Evolutionary conservation across 2,113 vertebrate genomes (phyloP).

Genomic region (Spea bombifrons): DNA sequence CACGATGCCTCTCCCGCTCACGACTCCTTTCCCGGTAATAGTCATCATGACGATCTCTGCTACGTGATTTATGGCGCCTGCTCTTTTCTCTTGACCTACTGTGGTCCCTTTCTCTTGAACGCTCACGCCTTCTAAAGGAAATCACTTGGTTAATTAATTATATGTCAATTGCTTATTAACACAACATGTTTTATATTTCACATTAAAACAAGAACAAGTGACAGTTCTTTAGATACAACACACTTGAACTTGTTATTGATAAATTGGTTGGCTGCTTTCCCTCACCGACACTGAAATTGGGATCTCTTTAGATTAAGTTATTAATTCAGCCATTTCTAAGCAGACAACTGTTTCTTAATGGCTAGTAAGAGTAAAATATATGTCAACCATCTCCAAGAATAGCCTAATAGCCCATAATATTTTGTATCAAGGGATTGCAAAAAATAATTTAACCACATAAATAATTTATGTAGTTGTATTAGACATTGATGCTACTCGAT

Average conservation of each 20-base stretch:
- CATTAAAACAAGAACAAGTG: constrained; percentile 8
- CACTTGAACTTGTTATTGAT: constrained; percentile 8
- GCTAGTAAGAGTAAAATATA: constrained; percentile 2
- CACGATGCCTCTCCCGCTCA: constrained; percentile 90
- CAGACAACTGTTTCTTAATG: constrained; percentile 34
- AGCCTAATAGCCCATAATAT: no score
- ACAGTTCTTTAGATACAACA: constrained; percentile 32
- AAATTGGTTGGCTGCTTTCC: background rate
- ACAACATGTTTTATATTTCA: background rate
- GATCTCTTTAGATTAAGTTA: constrained; percentile 35
- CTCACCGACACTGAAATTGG: constrained; percentile 17
- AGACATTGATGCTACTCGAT: no score
- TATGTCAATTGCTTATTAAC: constrained; percentile 33
- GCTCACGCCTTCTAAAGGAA: constrained; percentile 87
- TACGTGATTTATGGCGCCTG: constrained; percentile 93
- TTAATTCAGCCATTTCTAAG: constrained; percentile 30
- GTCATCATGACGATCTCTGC: constrained; percentile 94
- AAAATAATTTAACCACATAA: background rate
- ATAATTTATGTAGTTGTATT: no score
- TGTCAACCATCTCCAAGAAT: background rate
- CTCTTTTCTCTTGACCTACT: constrained; percentile 97
- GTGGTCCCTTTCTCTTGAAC: constrained; percentile 96
- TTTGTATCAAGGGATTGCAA: background rate
- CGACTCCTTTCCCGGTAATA: constrained; percentile 96
- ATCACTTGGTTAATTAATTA: constrained; percentile 68